These are phyloP conservation scores for Sternotherus odoratus DNA, from an alignment of 2,797 vertebrate species.

Conservation along the genomic window DNA sequence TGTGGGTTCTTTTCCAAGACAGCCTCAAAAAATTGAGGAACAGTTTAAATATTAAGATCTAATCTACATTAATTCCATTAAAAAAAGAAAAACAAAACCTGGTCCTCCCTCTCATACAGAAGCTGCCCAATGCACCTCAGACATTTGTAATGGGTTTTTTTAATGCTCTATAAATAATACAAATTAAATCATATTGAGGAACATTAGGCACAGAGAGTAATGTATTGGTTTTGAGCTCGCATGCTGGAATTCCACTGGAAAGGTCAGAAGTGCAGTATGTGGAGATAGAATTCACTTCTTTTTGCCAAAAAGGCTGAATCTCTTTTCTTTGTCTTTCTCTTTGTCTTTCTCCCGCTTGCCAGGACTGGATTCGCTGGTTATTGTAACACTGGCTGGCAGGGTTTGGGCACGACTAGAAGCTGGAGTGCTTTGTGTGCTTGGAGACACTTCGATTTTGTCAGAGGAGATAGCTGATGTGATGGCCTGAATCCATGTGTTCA, in stretches of 20 bases:
- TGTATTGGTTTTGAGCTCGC: slow-evolving; percentile 96
- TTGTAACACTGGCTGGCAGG: slow-evolving; percentile 91
- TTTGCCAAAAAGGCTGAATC: slow-evolving; percentile 99
- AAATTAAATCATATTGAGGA: slow-evolving; percentile 88
- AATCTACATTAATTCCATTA: slow-evolving; percentile 87
- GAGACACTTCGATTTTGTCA: slow-evolving; percentile 89
- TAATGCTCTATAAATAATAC: slow-evolving; percentile 86
- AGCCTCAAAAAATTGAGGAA: slow-evolving; percentile 94
- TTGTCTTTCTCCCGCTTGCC: slow-evolving; percentile 98
- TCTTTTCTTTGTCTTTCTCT: slow-evolving; percentile 97
- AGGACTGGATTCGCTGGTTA: slow-evolving; percentile 94
- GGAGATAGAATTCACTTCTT: slow-evolving; percentile 91
- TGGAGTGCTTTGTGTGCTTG: slow-evolving; percentile 96
- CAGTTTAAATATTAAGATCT: slow-evolving; percentile 90
- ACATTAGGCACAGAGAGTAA: slow-evolving; percentile 97
- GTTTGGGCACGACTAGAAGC: slow-evolving; percentile 95
- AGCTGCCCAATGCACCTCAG: slow-evolving; percentile 88
- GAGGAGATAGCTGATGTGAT: slow-evolving; percentile 90
- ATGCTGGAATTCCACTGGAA: slow-evolving; percentile 96
- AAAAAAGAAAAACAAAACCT: slow-evolving; percentile 78
- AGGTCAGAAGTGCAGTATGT: slow-evolving; percentile 82
- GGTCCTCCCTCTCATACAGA: slow-evolving; percentile 85
- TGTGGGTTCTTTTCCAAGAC: slow-evolving; percentile 90
- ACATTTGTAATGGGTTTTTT: slow-evolving; percentile 77
- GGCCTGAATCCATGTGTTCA: slow-evolving; percentile 96